Evolutionary conservation across 2,888 invertebrate genomes (phyloP), one percentile per base, ranked within the genome.

Genomic region (Uropetala carovei): DNA sequence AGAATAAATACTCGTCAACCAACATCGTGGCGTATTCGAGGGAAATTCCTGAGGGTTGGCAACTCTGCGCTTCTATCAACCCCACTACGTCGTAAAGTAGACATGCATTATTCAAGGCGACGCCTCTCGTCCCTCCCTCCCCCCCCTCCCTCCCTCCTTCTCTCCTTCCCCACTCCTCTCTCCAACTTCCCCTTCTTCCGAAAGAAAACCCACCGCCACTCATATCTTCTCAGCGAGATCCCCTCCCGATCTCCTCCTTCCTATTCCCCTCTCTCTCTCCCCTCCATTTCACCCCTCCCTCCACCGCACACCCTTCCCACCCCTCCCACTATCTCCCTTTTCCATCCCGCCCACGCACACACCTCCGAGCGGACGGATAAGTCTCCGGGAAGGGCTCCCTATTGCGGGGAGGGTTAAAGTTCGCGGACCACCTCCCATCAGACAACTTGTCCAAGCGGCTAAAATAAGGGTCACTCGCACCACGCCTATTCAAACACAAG

Each of bases 101-200:
- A 30, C 82, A 82, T 82, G 82, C 82, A 82, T 82, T 82, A 82
- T 82, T 82, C 82, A 82, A 30, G 82, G 82, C 82, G 82, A 82
- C 82, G 82, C 14, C 82, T 27, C 18, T 43, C 43, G 30, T 82
- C 13, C 82, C 27, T 14, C 8, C n/a, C 82, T 30, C 82, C 30
- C 82, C 82, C 18, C 30, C 27, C 27, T 43, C 82, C 3, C 16
- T 82, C 11, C n/a, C 64, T 16, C 64, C n/a, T 7, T 7, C n/a
- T n/a, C 0, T 11, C 18, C n/a, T 13, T 64, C 18, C 27, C 75
- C 27, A n/a, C n/a, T n/a, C n/a, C n/a, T n/a, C n/a, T n/a, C 75
- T 11, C 2, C n/a, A n/a, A 11, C 75, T 75, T 27, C n/a, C 75
- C 75, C 18, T 11, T 11, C 11, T n/a, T 75, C 27, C 11, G n/a